Conservation (phyloP, 2,113 vertebrate genomes). For the Zootoca vivipara region DNA sequence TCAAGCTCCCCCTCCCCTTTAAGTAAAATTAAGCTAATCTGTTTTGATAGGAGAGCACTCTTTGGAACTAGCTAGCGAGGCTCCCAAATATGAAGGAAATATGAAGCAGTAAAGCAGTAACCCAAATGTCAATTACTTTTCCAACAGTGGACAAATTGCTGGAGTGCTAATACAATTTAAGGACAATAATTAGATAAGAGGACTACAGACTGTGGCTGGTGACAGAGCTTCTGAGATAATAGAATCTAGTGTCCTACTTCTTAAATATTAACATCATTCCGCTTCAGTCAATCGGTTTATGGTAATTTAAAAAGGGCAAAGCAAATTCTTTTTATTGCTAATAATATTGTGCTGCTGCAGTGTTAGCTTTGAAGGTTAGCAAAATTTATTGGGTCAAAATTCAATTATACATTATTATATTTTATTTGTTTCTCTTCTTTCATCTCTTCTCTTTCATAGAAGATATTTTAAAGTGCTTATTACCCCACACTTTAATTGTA, state of each 20-base stretch:
- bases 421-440: slow-evolving; percentile 71
- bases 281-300: slow-evolving; percentile 81
- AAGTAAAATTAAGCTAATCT: slow-evolving; percentile 73
- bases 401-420: slow-evolving; percentile 71
- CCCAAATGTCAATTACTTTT: slow-evolving; percentile 84
- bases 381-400: slow-evolving; percentile 74
- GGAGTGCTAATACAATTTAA: slow-evolving; percentile 81
- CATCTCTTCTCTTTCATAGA: slow-evolving; percentile 55
- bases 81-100: slow-evolving; percentile 71
- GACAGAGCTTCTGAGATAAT: slow-evolving; percentile 83
- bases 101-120: slow-evolving; percentile 66
- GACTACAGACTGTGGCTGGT: slow-evolving; percentile 81
- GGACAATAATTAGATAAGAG: slow-evolving; percentile 84
- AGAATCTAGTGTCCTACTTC: slow-evolving; percentile 82
- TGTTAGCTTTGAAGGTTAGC: slow-evolving; percentile 79
- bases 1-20: slow-evolving; percentile 50
- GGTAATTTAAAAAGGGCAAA: slow-evolving; percentile 82
- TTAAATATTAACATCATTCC: slow-evolving; percentile 85
- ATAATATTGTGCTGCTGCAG: slow-evolving; percentile 76
- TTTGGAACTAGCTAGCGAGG: slow-evolving; percentile 69
- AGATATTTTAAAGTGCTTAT: slow-evolving; percentile 45
- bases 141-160: slow-evolving; percentile 79
- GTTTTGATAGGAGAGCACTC: slow-evolving; percentile 75
- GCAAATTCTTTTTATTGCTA: slow-evolving; percentile 84
- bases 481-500: slow-evolving; percentile 2